Conservation (phyloP, 92 coral and sea anemone genomes). For the Epizoanthus illoricatus region DNA sequence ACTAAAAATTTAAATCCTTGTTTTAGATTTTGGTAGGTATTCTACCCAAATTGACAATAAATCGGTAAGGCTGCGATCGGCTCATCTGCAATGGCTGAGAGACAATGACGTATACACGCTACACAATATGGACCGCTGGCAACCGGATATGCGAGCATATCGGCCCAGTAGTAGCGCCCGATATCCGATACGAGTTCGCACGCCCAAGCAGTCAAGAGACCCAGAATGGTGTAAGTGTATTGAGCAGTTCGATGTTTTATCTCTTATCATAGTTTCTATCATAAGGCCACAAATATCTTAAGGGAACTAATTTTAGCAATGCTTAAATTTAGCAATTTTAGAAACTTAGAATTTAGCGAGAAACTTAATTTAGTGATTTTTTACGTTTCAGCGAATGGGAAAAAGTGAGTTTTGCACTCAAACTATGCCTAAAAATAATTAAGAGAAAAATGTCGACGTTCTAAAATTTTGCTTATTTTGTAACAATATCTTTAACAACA, state of each 20-base stretch:
- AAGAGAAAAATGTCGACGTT: no score
- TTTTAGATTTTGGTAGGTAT: conserved; percentile 59
- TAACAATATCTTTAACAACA: no score
- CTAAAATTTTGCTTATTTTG: no score
- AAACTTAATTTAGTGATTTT: no score
- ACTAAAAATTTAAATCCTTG: not conserved
- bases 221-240: conserved; percentile 66
- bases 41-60: conserved; percentile 67
- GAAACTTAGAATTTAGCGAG: no score
- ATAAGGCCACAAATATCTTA: no score
- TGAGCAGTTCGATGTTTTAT: conserved; percentile 12
- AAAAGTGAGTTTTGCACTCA: no score
- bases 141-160: conserved; percentile 52
- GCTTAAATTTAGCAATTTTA: no score
- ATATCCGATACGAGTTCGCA: conserved; percentile 61
- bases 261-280: not conserved
- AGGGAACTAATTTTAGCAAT: no score
- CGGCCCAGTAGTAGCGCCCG: conserved; percentile 81
- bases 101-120: conserved; percentile 65
- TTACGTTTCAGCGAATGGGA: no score
- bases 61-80: conserved; percentile 71
- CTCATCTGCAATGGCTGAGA: conserved; percentile 78
- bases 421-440: no score
- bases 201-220: conserved; percentile 51
- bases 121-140: conserved; percentile 54